These are phyloP conservation scores for Spisula subtruncata DNA, from an alignment of 2,888 invertebrate genomes.

Conservation along the genomic window DNA sequence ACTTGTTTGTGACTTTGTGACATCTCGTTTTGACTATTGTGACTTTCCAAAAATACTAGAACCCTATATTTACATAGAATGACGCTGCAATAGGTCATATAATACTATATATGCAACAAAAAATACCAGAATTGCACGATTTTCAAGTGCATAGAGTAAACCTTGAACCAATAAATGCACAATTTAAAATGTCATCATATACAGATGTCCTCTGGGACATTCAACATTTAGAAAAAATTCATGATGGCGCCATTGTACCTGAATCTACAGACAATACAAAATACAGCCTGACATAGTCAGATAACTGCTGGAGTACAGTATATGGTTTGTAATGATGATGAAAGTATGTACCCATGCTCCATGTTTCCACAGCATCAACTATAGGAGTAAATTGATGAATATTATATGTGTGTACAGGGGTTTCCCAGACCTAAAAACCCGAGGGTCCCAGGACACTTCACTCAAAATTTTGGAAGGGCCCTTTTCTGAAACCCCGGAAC, in stretches of 20 bases:
- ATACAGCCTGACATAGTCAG: neutral
- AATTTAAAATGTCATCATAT: conserved; percentile 9
- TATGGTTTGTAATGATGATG: neutral
- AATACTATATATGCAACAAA: neutral
- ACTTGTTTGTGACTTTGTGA: no score
- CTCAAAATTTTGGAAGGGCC: no score
- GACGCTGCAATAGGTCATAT: neutral
- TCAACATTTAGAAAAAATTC: neutral
- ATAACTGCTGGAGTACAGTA: neutral
- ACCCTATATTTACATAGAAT: no score
- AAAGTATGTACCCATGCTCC: neutral
- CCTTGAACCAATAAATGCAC: neutral
- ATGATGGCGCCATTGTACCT: neutral
- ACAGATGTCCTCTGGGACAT: conserved; percentile 1
- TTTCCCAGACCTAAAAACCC: no score
- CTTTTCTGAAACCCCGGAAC: no score
- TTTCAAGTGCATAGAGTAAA: neutral
- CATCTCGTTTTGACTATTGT: no score
- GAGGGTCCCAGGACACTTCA: no score
- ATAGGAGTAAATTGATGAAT: neutral
- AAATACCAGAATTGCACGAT: neutral
- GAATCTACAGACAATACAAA: neutral
- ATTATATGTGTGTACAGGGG: neutral
- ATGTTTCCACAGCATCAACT: neutral
- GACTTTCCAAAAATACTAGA: no score